Conservation (phyloP, 2,797 vertebrate species). For the Knipowitschia caucasica region DNA sequence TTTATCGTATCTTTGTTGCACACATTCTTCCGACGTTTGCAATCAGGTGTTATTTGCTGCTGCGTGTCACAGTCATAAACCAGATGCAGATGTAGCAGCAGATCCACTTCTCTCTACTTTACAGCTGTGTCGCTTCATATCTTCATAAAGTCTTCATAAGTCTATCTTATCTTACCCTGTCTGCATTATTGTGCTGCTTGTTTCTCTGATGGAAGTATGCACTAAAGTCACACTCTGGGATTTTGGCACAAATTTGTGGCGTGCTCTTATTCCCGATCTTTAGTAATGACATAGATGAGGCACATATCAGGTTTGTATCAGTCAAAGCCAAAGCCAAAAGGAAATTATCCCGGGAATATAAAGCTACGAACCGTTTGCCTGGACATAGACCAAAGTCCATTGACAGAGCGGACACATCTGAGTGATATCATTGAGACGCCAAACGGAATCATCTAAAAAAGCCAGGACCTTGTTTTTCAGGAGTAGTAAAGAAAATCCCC, state of each 20-base stretch:
- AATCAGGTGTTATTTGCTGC: too few relatives aligned
- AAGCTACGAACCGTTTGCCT: neutral
- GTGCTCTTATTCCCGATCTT: too few relatives aligned
- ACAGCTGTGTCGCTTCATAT: neutral
- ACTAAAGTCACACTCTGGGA: neutral
- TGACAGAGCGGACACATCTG: too few relatives aligned
- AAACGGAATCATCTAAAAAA: too few relatives aligned
- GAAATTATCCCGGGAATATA: neutral
- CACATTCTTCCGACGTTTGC: too few relatives aligned
- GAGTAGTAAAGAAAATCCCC: too few relatives aligned
- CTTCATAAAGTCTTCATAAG: neutral
- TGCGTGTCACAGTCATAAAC: too few relatives aligned
- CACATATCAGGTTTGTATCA: neutral
- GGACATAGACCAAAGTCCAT: neutral
- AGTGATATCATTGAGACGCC: too few relatives aligned
- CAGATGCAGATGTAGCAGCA: neutral
- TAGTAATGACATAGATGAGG: neutral
- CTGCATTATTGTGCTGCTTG: neutral
- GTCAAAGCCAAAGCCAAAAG: neutral
- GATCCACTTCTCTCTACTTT: neutral
- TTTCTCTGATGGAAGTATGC: neutral
- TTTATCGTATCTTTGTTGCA: too few relatives aligned
- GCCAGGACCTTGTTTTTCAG: too few relatives aligned
- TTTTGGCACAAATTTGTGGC: neutral
- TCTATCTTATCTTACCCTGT: neutral